phyloP scores from a whole-genome alignment of 2,797 vertebrate species.

The Tragelaphus eurycerus region DNA sequence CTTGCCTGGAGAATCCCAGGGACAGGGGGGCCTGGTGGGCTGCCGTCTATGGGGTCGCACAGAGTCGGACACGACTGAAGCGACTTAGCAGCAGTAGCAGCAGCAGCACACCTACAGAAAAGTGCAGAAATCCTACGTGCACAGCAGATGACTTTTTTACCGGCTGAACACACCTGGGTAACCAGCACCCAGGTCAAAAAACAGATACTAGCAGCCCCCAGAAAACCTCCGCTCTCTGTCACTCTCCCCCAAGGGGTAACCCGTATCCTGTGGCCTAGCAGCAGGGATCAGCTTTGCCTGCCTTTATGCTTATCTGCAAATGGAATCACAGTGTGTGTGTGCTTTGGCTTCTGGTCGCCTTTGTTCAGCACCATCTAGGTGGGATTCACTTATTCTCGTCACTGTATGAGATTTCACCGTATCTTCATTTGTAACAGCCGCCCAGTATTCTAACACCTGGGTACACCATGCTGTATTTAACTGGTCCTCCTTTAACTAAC shows the following conservation, averaged over 20 bases:
- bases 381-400: not conserved
- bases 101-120: not conserved
- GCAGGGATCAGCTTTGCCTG: not conserved
- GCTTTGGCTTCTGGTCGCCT: not conserved
- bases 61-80: too few relatives aligned
- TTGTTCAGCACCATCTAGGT: not conserved
- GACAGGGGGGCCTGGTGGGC: too few relatives aligned
- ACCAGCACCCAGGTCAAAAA: not conserved
- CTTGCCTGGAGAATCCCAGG: too few relatives aligned
- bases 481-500: not conserved
- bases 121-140: too few relatives aligned
- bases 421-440: accelerated
- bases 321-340: accelerated
- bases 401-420: accelerated
- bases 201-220: not conserved
- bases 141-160: not conserved
- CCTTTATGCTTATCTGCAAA: not conserved
- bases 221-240: not conserved
- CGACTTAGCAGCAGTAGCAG: too few relatives aligned
- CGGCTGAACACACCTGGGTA: accelerated
- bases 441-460: accelerated
- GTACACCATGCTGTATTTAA: accelerated
- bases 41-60: too few relatives aligned
- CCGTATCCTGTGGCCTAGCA: not conserved
- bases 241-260: too few relatives aligned